Evolutionary conservation across 2,113 vertebrate species (phyloP).

Genomic region (Eclectus roratus): DNA sequence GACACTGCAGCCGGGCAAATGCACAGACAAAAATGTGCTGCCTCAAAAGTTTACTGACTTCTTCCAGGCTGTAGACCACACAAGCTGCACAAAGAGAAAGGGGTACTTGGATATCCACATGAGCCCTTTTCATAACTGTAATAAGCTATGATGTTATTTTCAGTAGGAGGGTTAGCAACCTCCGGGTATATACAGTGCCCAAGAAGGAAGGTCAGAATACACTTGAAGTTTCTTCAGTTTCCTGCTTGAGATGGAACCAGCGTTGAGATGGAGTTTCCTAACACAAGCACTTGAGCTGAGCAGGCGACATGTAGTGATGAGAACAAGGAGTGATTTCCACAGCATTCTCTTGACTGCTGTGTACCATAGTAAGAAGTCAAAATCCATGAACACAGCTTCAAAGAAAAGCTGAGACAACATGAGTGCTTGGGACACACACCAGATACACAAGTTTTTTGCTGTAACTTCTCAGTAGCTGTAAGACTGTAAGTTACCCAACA

Average conservation of each 20-base stretch:
- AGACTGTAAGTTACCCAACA: not conserved
- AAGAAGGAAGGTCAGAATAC: not conserved
- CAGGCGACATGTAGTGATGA: not conserved
- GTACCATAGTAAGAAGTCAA: not conserved
- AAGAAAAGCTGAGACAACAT: not conserved
- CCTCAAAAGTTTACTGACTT: not conserved
- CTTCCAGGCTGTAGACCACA: not conserved
- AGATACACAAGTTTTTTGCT: not conserved
- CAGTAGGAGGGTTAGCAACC: not conserved
- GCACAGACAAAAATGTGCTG: not conserved
- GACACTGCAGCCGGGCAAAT: not conserved
- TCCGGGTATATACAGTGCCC: not conserved
- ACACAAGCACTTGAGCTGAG: not conserved
- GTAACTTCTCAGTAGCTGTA: not conserved
- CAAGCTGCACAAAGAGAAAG: not conserved
- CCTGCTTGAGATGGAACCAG: not conserved
- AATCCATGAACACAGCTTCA: not conserved
- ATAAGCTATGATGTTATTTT: not conserved
- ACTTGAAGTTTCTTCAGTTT: not conserved
- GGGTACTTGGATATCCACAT: not conserved
- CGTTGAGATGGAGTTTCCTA: not conserved
- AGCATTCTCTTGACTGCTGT: not conserved
- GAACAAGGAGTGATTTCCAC: not conserved
- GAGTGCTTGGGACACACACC: not conserved
- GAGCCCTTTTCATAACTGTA: not conserved